A percentile compares a stretch with the other conserved stretches of the same genome.
These are phyloP conservation scores for Mormyrus proboscirostris DNA, from an alignment of 2,797 vertebrate species.

Conservation along the genomic window DNA sequence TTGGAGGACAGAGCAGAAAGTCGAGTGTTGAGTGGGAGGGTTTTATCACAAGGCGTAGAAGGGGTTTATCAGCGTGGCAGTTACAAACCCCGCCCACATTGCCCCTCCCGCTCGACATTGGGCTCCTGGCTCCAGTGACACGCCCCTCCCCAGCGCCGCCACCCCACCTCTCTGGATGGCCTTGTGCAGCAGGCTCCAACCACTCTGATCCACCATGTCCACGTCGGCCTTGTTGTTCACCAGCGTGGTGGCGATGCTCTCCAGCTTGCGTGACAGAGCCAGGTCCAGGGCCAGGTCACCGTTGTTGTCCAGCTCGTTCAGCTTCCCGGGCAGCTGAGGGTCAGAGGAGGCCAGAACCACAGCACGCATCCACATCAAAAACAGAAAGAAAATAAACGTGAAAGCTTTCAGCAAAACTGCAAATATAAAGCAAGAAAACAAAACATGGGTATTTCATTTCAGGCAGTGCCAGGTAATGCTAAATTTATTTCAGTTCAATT, in stretches of 20 bases:
- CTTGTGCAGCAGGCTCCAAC: conserved; percentile 95
- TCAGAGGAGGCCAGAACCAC: neutral
- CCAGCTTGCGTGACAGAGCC: conserved; percentile 79
- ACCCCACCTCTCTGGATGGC: conserved; percentile 43
- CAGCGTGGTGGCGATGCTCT: conserved; percentile 89
- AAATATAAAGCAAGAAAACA: neutral
- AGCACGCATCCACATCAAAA: neutral
- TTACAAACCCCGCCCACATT: neutral
- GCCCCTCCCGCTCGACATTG: neutral
- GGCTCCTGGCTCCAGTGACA: neutral
- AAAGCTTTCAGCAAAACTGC: neutral
- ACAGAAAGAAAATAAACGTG: neutral
- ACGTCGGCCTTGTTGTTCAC: conserved; percentile 91
- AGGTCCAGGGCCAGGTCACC: conserved; percentile 91
- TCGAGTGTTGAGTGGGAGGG: no score
- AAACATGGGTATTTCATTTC: neutral
- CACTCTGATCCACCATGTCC: conserved; percentile 88
- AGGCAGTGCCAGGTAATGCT: neutral
- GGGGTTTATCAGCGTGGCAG: neutral
- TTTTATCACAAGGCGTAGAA: neutral
- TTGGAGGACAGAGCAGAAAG: neutral
- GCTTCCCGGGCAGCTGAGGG: conserved; percentile 80
- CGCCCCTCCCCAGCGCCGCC: no score
- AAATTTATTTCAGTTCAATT: neutral
- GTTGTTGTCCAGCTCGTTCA: conserved; percentile 89